phyloP scores from a whole-genome alignment of 2,888 invertebrate species.

The Gibbula magus region DNA sequence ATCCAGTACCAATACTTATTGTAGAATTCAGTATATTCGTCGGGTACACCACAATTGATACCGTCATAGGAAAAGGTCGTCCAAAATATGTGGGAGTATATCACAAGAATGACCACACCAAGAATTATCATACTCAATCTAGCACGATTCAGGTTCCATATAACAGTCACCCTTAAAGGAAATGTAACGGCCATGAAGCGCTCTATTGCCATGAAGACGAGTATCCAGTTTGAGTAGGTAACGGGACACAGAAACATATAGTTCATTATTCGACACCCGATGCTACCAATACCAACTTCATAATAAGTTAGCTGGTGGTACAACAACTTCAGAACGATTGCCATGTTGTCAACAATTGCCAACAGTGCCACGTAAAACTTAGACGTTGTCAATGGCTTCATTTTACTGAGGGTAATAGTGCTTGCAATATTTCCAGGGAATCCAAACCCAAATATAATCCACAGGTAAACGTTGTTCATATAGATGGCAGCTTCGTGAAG shows the following conservation, averaged over 20 bases:
- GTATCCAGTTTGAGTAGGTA: conserved; percentile 25
- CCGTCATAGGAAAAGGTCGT: conserved; percentile 3
- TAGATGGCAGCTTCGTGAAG: not conserved
- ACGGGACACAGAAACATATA: not conserved
- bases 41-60: not conserved
- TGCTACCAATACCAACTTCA: not conserved
- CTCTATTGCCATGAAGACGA: conserved; percentile 28
- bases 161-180: conserved; percentile 1
- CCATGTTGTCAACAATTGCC: conserved; percentile 26
- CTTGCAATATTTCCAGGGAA: conserved; percentile 27
- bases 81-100: conserved; percentile 23
- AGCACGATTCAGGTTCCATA: conserved; percentile 15
- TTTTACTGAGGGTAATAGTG: conserved; percentile 20
- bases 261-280: conserved; percentile 9
- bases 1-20: conserved; percentile 37
- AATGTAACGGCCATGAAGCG: conserved; percentile 25
- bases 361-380: conserved; percentile 24
- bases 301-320: conserved; percentile 9
- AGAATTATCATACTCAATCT: conserved; percentile 15
- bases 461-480: conserved; percentile 27
- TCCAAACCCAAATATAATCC: conserved; percentile 25
- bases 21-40: conserved; percentile 25
- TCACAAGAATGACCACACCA: not conserved
- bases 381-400: conserved; percentile 20
- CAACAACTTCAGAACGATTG: conserved; percentile 12